These are phyloP conservation scores for Drosophila melanosoma DNA, from an alignment of 2,888 invertebrate species.

Conservation along the genomic window DNA sequence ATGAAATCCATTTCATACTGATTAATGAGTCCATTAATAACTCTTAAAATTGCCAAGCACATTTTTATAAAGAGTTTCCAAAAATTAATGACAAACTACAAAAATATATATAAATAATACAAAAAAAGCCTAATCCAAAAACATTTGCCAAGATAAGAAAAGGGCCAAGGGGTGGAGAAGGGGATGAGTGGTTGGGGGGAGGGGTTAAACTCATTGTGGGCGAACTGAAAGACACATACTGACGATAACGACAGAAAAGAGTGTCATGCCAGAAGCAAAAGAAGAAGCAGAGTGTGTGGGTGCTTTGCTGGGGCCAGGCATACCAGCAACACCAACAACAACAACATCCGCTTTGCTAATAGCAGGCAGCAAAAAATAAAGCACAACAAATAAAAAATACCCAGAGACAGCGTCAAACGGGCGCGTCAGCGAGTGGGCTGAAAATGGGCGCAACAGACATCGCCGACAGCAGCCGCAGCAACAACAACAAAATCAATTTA, in stretches of 20 bases:
- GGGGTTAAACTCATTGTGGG: conserved; percentile 63
- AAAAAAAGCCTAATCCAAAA: conserved; percentile 1
- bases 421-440: conserved; percentile 81
- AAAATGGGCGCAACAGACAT: conserved; percentile 80
- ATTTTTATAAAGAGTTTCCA: background rate
- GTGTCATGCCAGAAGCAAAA: conserved; percentile 67
- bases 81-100: conserved; percentile 6
- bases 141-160: conserved; percentile 52
- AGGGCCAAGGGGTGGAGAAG: conserved; percentile 32
- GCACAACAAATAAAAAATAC: conserved; percentile 31
- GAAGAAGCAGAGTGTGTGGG: conserved; percentile 27
- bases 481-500: conserved; percentile 73
- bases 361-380: conserved; percentile 56
- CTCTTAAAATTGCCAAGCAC: conserved; percentile 9
- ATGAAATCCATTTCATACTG: background rate
- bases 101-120: background rate
- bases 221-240: conserved; percentile 42
- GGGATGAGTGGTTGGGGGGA: conserved; percentile 40
- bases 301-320: conserved; percentile 14
- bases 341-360: conserved; percentile 81
- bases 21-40: background rate
- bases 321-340: conserved; percentile 37
- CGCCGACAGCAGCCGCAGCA: conserved; percentile 45
- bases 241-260: conserved; percentile 43
- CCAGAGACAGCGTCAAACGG: conserved; percentile 49